These are phyloP conservation scores for Sinhomidia bicolor DNA, from an alignment of 2,888 invertebrate species.

Conservation along the genomic window DNA sequence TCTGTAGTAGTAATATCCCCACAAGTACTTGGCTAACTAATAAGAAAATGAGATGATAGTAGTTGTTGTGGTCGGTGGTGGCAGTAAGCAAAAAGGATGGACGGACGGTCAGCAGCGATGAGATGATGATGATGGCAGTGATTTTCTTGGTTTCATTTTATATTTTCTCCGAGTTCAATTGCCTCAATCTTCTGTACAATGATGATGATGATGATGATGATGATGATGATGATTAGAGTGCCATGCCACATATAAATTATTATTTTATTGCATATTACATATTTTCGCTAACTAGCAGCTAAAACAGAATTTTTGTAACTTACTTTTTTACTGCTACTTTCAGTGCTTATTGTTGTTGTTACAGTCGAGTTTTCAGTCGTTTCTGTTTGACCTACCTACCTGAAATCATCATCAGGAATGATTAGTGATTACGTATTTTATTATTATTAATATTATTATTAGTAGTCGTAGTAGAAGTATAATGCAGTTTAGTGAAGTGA, in stretches of 20 bases:
- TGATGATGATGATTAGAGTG: not conserved
- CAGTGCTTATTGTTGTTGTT: not conserved
- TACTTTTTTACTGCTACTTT: no score
- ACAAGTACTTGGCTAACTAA: no score
- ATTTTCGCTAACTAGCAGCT: not conserved
- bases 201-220: not conserved
- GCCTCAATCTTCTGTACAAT: not conserved
- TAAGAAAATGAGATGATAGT: no score
- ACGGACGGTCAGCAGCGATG: no score
- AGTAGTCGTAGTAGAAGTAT: not conserved
- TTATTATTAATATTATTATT: not conserved
- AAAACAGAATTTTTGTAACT: not conserved
- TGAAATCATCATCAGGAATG: not conserved
- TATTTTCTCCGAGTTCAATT: constrained; percentile 48
- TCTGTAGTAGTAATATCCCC: no score
- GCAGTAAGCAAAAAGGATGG: not conserved
- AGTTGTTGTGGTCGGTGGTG: no score
- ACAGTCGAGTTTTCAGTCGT: not conserved
- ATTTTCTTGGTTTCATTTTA: constrained; percentile 13
- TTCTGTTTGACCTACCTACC: not conserved
- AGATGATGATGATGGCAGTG: not conserved
- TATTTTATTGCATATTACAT: not conserved
- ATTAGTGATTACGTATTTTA: constrained; percentile 25
- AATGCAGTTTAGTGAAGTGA: not conserved
- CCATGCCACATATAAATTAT: constrained; percentile 16